Percentiles rank a stretch among this genome's conserved stretches.
Conservation (phyloP, 1,140 invertebrate genomes). For the Drosophila triauraria region DNA sequence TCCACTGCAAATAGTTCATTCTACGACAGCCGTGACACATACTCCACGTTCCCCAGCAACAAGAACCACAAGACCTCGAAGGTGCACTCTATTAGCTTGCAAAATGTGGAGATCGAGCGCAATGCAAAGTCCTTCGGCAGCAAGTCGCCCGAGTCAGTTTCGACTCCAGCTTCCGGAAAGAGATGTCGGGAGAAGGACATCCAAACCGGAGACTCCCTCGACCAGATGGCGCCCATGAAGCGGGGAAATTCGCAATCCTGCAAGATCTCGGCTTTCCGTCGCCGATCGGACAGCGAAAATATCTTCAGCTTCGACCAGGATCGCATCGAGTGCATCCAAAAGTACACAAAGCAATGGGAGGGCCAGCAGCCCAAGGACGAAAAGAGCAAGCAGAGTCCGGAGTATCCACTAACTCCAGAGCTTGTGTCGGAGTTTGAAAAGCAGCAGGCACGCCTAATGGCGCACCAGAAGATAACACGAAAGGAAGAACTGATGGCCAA, state of each 20-base stretch:
- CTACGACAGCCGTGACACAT: slow-evolving; percentile 88
- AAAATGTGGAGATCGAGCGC: slow-evolving; percentile 89
- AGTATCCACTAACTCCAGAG: slow-evolving; percentile 85
- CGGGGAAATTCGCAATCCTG: slow-evolving; percentile 76
- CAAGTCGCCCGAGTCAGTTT: slow-evolving; percentile 78
- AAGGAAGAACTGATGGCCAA: slow-evolving; percentile 88
- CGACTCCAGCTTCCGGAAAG: slow-evolving; percentile 69
- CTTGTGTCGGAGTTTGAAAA: slow-evolving; percentile 88
- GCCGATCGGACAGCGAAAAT: slow-evolving; percentile 87
- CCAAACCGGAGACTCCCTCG: slow-evolving; percentile 76
- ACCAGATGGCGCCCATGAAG: slow-evolving; percentile 72
- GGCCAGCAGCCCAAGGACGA: slow-evolving; percentile 86
- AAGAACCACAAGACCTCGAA: slow-evolving; percentile 87
- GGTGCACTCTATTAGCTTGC: slow-evolving; percentile 88
- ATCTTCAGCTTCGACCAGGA: slow-evolving; percentile 90
- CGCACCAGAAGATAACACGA: slow-evolving; percentile 86
- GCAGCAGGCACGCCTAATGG: slow-evolving; percentile 83
- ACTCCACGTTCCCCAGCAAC: slow-evolving; percentile 88
- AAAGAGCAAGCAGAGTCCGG: slow-evolving; percentile 78
- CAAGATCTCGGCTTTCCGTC: slow-evolving; percentile 76
- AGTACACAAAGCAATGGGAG: slow-evolving; percentile 87
- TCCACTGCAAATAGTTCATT: slow-evolving; percentile 87
- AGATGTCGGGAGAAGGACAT: slow-evolving; percentile 76
- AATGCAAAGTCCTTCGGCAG: slow-evolving; percentile 85
- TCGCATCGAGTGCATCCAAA: slow-evolving; percentile 89